Evolutionary conservation across 64 coral and sea anemone species (phyloP), one percentile per base, ranked within the genome.

Genomic region (Dendrophyllia cribrosa): DNA sequence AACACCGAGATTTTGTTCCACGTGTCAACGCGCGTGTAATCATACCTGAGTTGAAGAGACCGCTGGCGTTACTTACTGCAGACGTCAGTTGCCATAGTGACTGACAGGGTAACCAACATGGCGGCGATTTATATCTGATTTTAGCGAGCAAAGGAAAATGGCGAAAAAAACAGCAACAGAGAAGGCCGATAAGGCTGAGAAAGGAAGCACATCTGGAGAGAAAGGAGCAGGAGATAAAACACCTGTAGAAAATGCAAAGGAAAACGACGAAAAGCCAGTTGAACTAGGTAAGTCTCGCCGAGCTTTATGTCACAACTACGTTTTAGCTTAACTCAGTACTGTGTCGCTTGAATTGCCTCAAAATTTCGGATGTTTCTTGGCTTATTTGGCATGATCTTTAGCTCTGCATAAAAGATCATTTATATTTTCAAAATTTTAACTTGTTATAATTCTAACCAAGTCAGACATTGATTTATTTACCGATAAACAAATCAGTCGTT

Each of bases 221-320:
- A 97, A 91, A 71, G 55, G 66, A 19, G 24, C 82, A 24, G 95
- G 92, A 23, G 95, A 97, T 19, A 97, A 97, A 91, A 97, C 95
- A 20, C 95, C 95, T 9, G 87, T 90, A 43, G 95, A 97, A 71
- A 59, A 88, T 15, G 74, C 44, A 47, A 97, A 97, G 71, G 92
- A 94, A 34, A 73, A 43, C 64, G 82, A 79, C 23, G 92, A 94
- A 48, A 85, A 90, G 55, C 87, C 88, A 5, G 92, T 85, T 86
- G 75, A 87, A 63, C 60, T 91, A 59, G 95, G 95, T 97, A 74
- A 89, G 68, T 52, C 48, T 7, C 53, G 49, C 17, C 49, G 21
- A 58, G 53, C 12, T 64, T 53, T 4, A 70, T 9, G 7, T 68
- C 45, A 26, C 11, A 26, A 75, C 46, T 70, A 9, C n/a, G 66